Percentiles rank a stretch among this genome's conserved stretches.
phyloP scores from a whole-genome alignment of 1,140 invertebrate species.

The Helicorthomorpha holstii region DNA sequence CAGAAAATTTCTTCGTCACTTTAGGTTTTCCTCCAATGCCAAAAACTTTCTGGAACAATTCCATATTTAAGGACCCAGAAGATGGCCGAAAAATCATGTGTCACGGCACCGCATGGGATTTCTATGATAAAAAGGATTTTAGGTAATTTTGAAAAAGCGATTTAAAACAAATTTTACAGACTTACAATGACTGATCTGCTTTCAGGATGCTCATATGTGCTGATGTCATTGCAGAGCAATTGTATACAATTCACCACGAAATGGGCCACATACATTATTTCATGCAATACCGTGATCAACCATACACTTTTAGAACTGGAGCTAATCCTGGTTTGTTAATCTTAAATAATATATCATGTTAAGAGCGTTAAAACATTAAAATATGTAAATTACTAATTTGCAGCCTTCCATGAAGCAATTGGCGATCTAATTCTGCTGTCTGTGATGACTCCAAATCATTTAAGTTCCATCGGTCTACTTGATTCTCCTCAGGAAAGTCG shows the following conservation, averaged over 20 bases:
- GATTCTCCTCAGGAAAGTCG: not conserved
- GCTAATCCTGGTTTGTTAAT: constrained; percentile 33
- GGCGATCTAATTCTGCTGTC: constrained; percentile 43
- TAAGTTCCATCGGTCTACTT: constrained; percentile 18
- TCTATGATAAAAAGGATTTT: constrained; percentile 44
- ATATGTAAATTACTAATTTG: not conserved
- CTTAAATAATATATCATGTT: not conserved
- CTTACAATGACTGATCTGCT: not conserved
- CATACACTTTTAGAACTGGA: constrained; percentile 45
- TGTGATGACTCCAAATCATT: constrained; percentile 20
- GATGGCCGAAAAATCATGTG: constrained; percentile 24
- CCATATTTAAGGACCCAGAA: constrained; percentile 29
- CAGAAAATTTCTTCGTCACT: constrained; percentile 45
- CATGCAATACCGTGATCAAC: constrained; percentile 47
- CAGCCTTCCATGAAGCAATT: constrained; percentile 51
- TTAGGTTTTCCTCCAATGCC: constrained; percentile 39
- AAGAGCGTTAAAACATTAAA: not conserved
- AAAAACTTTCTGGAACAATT: constrained; percentile 39
- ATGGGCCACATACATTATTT: constrained; percentile 64
- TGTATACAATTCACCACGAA: constrained; percentile 55
- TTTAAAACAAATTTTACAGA: not conserved
- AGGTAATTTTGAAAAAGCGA: constrained; percentile 27
- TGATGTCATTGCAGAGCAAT: constrained; percentile 33
- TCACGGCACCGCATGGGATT: constrained; percentile 48
- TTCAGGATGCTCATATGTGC: constrained; percentile 43